Evolutionary conservation across 2,113 vertebrate genomes (phyloP).

Genomic region (Pipa parva): DNA sequence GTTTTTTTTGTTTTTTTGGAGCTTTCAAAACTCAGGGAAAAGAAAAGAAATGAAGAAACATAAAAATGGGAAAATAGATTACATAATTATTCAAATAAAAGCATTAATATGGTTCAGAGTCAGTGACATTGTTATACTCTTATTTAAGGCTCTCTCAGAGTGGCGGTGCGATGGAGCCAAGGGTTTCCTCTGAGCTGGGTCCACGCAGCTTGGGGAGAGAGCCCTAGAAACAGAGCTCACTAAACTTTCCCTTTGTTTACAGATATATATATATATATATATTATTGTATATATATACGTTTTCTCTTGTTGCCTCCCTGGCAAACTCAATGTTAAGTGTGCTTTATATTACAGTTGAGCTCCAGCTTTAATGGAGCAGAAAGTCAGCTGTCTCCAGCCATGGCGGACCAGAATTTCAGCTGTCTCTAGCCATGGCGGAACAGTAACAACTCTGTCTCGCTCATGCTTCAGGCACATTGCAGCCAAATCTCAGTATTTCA

Average conservation of each 20-base stretch:
- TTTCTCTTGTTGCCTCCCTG: slow-evolving; percentile 45
- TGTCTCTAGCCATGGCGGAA: slow-evolving; percentile 66
- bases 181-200: slow-evolving; percentile 81
- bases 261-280: slow-evolving; percentile 20
- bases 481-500: not conserved
- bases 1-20: no score
- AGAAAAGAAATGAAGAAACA: slow-evolving; percentile 54
- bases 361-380: slow-evolving; percentile 46
- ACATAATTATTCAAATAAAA: slow-evolving; percentile 42
- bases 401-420: slow-evolving; percentile 70
- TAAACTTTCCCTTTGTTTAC: slow-evolving; percentile 6
- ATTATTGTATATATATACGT: slow-evolving; percentile 7
- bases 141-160: slow-evolving; percentile 83
- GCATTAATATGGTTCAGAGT: slow-evolving; percentile 64
- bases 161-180: slow-evolving; percentile 83
- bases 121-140: slow-evolving; percentile 60
- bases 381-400: slow-evolving; percentile 76
- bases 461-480: slow-evolving; percentile 24
- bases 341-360: slow-evolving; percentile 91
- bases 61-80: slow-evolving; percentile 19
- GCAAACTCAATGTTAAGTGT: slow-evolving; percentile 68
- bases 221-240: slow-evolving; percentile 33
- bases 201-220: slow-evolving; percentile 73
- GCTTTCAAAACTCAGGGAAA: not conserved
- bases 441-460: slow-evolving; percentile 56